Evolutionary conservation across 2,113 vertebrate genomes (phyloP).

Genomic region (Herpailurus yagouaroundi): DNA sequence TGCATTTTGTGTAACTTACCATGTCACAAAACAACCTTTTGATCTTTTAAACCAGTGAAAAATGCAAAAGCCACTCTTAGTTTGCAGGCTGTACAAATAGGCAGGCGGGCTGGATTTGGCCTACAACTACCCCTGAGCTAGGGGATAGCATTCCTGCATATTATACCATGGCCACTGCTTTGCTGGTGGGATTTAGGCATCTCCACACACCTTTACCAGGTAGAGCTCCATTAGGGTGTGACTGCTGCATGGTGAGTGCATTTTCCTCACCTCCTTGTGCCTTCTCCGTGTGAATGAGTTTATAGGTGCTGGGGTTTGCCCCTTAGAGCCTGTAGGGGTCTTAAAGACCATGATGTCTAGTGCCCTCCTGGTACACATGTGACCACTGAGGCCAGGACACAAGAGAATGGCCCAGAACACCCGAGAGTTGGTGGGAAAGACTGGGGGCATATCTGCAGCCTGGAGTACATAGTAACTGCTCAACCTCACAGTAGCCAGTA

Average conservation of each 20-base stretch:
- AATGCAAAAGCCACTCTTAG: not conserved
- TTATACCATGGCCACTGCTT: not conserved
- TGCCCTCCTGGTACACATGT: not conserved
- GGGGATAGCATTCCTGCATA: not conserved
- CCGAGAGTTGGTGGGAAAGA: not conserved
- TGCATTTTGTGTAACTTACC: not conserved
- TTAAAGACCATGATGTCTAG: not conserved
- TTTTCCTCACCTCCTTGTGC: not conserved
- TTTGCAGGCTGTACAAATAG: not conserved
- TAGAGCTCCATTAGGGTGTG: not conserved
- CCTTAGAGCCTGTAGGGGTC: not conserved
- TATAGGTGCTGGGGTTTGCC: not conserved
- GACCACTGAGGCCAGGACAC: not conserved
- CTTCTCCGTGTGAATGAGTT: not conserved
- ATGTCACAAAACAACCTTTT: not conserved
- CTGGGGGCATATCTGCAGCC: not conserved
- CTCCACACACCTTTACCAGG: not conserved
- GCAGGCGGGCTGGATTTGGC: not conserved
- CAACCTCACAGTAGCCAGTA: not conserved
- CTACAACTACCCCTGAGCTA: not conserved
- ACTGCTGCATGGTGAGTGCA: not conserved
- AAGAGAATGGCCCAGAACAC: not conserved
- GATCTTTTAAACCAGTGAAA: not conserved
- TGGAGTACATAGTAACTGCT: not conserved
- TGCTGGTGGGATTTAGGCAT: not conserved